Percentiles rank a stretch among this genome's conserved stretches.
Conservation (phyloP, 2,797 vertebrate genomes). For the Coccyzus lansbergi region DNA sequence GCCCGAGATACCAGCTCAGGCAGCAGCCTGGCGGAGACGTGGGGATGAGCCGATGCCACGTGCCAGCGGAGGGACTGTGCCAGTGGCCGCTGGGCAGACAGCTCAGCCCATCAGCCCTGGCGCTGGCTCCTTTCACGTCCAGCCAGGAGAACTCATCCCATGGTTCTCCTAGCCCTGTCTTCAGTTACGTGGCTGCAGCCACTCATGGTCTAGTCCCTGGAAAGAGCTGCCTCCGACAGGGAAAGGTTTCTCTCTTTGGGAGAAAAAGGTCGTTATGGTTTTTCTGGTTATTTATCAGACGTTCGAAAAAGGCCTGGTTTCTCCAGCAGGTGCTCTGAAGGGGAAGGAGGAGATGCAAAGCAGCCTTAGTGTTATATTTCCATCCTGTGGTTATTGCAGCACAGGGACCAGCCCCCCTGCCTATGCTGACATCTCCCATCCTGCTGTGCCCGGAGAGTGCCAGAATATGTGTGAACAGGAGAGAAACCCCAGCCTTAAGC, state of each 20-base stretch:
- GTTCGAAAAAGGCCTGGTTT: neutral
- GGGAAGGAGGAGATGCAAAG: neutral
- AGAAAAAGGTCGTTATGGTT: neutral
- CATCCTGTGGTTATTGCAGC: neutral
- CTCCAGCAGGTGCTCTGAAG: neutral
- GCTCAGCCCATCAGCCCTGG: accelerated
- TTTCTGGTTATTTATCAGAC: neutral
- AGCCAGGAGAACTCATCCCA: neutral
- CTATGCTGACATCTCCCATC: neutral
- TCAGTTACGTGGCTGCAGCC: neutral
- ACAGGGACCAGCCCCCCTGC: too few species aligned
- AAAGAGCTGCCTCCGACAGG: neutral
- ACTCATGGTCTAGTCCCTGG: neutral
- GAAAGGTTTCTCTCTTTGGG: neutral
- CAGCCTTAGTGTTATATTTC: neutral
- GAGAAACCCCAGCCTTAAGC: neutral
- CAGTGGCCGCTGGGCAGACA: neutral
- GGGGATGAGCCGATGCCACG: accelerated
- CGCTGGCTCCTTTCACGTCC: accelerated
- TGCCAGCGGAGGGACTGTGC: neutral
- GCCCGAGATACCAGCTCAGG: too few species aligned
- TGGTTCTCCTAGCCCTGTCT: neutral
- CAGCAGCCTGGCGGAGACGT: neutral
- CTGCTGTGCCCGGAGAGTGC: too few species aligned
- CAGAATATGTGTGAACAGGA: accelerated